Percentiles rank a stretch among this genome's conserved stretches.
These are phyloP conservation scores for Formicarius rufipectus DNA, from an alignment of 2,113 vertebrate species.

Conservation along the genomic window DNA sequence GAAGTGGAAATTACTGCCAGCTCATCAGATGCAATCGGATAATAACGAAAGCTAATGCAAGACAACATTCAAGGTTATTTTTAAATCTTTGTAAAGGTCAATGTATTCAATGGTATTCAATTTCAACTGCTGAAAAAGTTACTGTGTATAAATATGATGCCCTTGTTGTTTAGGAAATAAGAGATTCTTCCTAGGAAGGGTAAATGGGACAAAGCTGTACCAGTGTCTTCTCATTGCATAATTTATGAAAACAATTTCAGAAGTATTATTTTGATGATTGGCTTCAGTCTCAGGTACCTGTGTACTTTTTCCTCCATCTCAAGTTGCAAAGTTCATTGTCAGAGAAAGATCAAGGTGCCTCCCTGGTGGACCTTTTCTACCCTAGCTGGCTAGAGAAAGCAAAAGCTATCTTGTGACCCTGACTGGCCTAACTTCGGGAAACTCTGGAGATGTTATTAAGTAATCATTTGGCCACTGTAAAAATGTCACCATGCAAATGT, in stretches of 20 bases:
- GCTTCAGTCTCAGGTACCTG: not conserved
- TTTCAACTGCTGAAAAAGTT: not conserved
- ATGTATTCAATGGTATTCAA: slow-evolving; percentile 50
- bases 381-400: not conserved
- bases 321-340: not conserved
- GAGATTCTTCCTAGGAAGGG: not conserved
- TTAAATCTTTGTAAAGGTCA: slow-evolving; percentile 57
- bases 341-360: not conserved
- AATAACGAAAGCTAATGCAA: slow-evolving; percentile 57
- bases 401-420: not conserved
- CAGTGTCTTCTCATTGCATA: not conserved
- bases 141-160: not conserved
- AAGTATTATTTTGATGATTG: not conserved
- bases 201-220: not conserved
- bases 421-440: not conserved
- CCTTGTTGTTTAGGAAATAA: slow-evolving; percentile 28
- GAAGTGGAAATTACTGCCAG: slow-evolving; percentile 48
- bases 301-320: not conserved
- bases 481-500: not conserved
- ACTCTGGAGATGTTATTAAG: not conserved
- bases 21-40: slow-evolving; percentile 51
- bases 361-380: not conserved
- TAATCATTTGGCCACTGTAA: not conserved
- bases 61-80: slow-evolving; percentile 47
- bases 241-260: not conserved